Conservation (phyloP, 2,797 vertebrate species). For the Valencia hispanica region DNA sequence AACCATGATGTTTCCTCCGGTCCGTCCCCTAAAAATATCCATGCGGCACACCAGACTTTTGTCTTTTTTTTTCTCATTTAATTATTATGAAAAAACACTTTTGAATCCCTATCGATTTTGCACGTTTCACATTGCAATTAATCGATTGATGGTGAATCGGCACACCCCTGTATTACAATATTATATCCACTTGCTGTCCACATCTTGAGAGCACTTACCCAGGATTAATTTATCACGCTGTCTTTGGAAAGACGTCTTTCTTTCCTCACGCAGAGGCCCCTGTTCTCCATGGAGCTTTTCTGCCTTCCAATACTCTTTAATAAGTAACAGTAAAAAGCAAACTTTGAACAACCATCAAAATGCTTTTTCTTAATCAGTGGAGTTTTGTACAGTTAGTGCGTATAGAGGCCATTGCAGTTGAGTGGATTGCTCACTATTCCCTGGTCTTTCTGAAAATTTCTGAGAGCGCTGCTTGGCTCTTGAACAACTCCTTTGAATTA, state of each 20-base stretch:
- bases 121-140: too few relatives aligned
- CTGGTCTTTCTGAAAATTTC: not conserved
- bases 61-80: too few relatives aligned
- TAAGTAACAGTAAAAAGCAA: not conserved
- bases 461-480: not conserved
- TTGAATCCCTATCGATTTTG: too few relatives aligned
- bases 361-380: not conserved
- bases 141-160: too few relatives aligned
- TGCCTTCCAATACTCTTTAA: not conserved
- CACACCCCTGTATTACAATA: too few relatives aligned
- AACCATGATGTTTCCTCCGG: too few relatives aligned
- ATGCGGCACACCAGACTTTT: too few relatives aligned
- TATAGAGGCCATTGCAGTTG: not conserved
- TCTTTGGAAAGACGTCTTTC: too few relatives aligned
- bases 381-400: not conserved
- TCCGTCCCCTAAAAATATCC: too few relatives aligned
- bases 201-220: not conserved
- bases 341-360: too few relatives aligned
- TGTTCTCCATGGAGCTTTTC: not conserved
- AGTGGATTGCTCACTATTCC: not conserved
- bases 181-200: not conserved
- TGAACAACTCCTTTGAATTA: not conserved
- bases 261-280: not conserved
- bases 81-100: too few relatives aligned
- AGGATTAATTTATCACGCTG: not conserved